These are phyloP conservation scores for Corydoras sp. DNA, from an alignment of 2,113 vertebrate genomes.

Conservation along the genomic window DNA sequence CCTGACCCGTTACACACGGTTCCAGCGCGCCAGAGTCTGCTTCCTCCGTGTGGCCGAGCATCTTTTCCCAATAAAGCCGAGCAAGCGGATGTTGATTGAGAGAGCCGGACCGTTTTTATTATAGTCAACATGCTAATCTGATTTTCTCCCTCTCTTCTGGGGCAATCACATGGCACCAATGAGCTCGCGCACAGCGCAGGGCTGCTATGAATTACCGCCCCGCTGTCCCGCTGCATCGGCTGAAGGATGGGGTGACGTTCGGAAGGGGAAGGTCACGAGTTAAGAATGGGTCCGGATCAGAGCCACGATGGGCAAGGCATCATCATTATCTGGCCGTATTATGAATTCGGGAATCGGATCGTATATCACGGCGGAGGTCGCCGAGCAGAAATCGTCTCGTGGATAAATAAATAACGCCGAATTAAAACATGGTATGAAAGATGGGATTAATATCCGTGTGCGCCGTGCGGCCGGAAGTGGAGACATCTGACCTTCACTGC, in stretches of 20 bases:
- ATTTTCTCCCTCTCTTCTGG: conserved; percentile 45
- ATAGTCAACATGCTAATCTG: conserved; percentile 47
- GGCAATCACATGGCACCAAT: neutral
- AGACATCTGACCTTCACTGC: too few species aligned
- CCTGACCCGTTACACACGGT: neutral
- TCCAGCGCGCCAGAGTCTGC: neutral
- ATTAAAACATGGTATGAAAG: too few species aligned
- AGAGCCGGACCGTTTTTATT: conserved; percentile 46
- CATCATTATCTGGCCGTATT: conserved; percentile 18
- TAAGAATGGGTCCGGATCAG: conserved; percentile 15
- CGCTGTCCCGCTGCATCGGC: neutral
- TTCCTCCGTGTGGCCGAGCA: conserved; percentile 36
- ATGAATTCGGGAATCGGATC: conserved; percentile 10
- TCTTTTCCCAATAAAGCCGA: conserved; percentile 49
- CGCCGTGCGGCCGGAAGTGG: too few species aligned
- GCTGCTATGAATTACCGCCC: conserved; percentile 30
- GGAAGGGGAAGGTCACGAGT: conserved; percentile 29
- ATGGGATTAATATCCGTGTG: too few species aligned
- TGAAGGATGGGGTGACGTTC: conserved; percentile 19
- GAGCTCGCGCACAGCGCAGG: conserved; percentile 9
- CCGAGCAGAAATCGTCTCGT: neutral
- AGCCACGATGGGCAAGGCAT: conserved; percentile 11
- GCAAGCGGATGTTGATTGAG: conserved; percentile 46
- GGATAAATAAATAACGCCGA: too few species aligned
- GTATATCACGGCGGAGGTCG: conserved; percentile 7